Conservation (phyloP, 2,888 invertebrate genomes). For the Acleris literana region DNA sequence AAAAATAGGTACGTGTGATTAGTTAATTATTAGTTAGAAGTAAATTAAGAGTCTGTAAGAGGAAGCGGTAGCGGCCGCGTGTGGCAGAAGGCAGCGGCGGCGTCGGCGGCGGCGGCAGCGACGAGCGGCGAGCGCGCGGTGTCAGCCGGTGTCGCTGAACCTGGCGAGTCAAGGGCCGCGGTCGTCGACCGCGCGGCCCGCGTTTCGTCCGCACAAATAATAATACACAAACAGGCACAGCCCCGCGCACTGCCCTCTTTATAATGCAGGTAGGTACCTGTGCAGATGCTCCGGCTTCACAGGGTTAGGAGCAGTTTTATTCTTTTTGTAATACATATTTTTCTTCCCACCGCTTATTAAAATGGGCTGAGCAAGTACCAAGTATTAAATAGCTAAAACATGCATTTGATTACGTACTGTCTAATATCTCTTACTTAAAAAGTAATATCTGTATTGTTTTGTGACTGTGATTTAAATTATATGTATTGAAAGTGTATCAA, state of each 20-base stretch:
- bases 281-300: slow-evolving; percentile 16
- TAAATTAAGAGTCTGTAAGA: too few relatives aligned
- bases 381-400: too few relatives aligned
- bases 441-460: too few relatives aligned
- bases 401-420: too few relatives aligned
- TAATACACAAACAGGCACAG: slow-evolving; percentile 56
- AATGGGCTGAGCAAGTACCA: not conserved
- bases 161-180: slow-evolving; percentile 80
- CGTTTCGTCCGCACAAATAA: slow-evolving; percentile 59
- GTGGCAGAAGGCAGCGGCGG: slow-evolving; percentile 35
- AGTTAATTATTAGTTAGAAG: too few relatives aligned
- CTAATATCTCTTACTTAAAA: too few relatives aligned
- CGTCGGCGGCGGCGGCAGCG: slow-evolving; percentile 36
- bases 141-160: slow-evolving; percentile 77
- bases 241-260: slow-evolving; percentile 31
- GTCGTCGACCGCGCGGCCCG: slow-evolving; percentile 74
- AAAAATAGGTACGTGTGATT: too few relatives aligned
- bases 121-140: slow-evolving; percentile 45
- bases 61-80: slow-evolving; percentile 8
- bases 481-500: too few relatives aligned
- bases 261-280: slow-evolving; percentile 31
- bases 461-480: too few relatives aligned
- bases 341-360: not conserved
- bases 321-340: slow-evolving; percentile 1
- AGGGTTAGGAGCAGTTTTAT: slow-evolving; percentile 8